phyloP scores from a whole-genome alignment of 2,888 invertebrate genomes.

The Rhagonycha lutea region DNA sequence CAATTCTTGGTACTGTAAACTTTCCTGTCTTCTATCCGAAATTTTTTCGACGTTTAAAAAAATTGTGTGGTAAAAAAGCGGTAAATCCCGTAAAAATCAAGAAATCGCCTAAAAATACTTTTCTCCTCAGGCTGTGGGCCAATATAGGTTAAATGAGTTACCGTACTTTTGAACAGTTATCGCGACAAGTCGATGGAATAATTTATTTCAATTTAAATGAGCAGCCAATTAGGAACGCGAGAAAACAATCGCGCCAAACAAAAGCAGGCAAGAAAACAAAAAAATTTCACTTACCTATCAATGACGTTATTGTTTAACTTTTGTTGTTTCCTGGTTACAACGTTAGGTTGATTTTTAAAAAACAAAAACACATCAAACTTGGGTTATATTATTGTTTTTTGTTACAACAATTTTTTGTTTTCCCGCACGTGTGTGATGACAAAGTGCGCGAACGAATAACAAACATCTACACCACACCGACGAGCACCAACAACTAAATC shows the following conservation, averaged over 20 bases:
- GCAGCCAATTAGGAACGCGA: not conserved
- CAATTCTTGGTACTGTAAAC: not conserved
- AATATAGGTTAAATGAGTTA: constrained; percentile 22
- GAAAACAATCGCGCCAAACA: not conserved
- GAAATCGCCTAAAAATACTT: not conserved
- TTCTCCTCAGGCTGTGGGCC: not conserved
- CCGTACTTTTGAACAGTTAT: constrained; percentile 24
- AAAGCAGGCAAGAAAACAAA: not conserved
- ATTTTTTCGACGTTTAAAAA: not conserved
- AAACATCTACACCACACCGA: not conserved
- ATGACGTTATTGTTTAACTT: not conserved
- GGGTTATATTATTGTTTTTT: not conserved
- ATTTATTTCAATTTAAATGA: not conserved
- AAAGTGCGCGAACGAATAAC: not conserved
- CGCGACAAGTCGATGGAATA: constrained; percentile 1
- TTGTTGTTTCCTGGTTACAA: not conserved
- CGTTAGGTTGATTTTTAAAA: not conserved
- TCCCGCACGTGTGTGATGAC: not conserved
- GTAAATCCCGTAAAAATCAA: not conserved
- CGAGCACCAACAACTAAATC: constrained; percentile 10
- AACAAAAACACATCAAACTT: not conserved
- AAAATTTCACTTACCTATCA: not conserved
- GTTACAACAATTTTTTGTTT: not conserved
- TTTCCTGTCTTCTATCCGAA: not conserved
- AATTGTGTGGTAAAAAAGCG: not conserved